A percentile compares a stretch with the other conserved stretches of the same genome.
These are phyloP conservation scores for Calliphora vomitoria DNA, from an alignment of 2,888 invertebrate species.

Conservation along the genomic window DNA sequence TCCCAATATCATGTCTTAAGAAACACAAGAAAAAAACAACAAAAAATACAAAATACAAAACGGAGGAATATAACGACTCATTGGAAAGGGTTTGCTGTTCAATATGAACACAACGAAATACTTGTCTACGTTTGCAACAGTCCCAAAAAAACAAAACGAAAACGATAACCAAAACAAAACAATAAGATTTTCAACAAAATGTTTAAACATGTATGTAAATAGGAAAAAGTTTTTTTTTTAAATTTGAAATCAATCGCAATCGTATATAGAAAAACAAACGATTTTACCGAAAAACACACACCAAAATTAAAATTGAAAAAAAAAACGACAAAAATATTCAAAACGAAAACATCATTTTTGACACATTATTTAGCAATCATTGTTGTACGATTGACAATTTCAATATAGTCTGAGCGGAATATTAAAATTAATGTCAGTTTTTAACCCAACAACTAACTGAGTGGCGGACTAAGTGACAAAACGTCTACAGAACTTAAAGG, in stretches of 20 bases:
- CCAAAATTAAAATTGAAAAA: not conserved
- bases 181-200: conserved; percentile 56
- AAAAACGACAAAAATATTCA: conserved; percentile 72
- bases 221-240: conserved; percentile 53
- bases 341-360: conserved; percentile 75
- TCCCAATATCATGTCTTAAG: conserved; percentile 62
- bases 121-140: conserved; percentile 28
- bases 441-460: conserved; percentile 28
- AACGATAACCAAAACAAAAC: conserved; percentile 19
- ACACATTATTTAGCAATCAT: conserved; percentile 75
- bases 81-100: conserved; percentile 63
- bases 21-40: conserved; percentile 29
- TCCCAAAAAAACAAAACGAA: conserved; percentile 17
- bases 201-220: conserved; percentile 58
- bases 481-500: not conserved
- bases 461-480: not conserved
- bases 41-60: not conserved
- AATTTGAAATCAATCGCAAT: conserved; percentile 64
- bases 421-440: conserved; percentile 54
- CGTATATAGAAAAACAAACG: conserved; percentile 57
- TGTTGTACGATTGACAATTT: conserved; percentile 74
- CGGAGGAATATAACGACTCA: conserved; percentile 34
- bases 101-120: conserved; percentile 24
- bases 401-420: conserved; percentile 64
- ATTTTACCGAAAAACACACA: conserved; percentile 62